Conservation (phyloP, 2,113 vertebrate species). For the Dryoscopus gambensis region DNA sequence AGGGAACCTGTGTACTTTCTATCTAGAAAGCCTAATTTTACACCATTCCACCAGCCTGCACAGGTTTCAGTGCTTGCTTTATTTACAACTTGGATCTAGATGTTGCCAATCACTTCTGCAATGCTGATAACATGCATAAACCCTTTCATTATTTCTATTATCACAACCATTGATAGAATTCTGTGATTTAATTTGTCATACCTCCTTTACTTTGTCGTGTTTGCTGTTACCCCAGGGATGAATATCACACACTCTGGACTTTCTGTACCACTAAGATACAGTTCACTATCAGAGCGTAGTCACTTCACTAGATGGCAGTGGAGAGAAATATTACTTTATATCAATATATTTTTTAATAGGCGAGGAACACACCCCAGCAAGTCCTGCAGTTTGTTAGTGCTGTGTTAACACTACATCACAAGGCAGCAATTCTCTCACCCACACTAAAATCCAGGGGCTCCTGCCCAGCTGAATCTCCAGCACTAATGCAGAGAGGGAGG, state of each 20-base stretch:
- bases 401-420: background rate
- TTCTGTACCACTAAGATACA: background rate
- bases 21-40: background rate
- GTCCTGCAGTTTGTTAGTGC: background rate
- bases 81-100: background rate
- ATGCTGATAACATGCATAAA: background rate
- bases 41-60: background rate
- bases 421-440: background rate
- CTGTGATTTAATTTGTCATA: background rate
- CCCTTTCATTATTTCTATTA: background rate
- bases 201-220: background rate
- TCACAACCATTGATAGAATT: background rate
- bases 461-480: background rate
- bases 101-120: background rate
- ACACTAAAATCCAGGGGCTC: background rate
- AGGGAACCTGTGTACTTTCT: background rate
- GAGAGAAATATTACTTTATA: background rate
- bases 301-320: slow-evolving; percentile 49
- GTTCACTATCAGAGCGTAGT: background rate
- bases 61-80: background rate
- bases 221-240: background rate
- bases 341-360: background rate
- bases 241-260: background rate
- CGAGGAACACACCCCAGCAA: background rate
- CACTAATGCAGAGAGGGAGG: background rate